Evolutionary conservation across 2,113 vertebrate species (phyloP).

Genomic region (Cebidichthys violaceus): DNA sequence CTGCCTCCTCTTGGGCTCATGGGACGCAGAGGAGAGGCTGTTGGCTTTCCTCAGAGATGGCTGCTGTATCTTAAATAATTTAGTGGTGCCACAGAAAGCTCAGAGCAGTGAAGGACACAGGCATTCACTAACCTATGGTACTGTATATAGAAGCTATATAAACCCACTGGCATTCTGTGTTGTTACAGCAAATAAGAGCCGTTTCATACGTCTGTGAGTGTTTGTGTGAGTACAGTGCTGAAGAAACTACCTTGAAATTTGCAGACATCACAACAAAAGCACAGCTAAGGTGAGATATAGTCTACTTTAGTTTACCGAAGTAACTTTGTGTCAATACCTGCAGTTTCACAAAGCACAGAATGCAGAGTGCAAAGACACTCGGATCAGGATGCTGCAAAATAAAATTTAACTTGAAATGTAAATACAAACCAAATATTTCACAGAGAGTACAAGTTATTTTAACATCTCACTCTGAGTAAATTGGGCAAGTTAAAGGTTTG

Average conservation of each 20-base stretch:
- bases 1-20: slow-evolving; percentile 50
- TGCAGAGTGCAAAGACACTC: background rate
- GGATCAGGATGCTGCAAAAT: background rate
- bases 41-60: slow-evolving; percentile 63
- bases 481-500: background rate
- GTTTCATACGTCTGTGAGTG: background rate
- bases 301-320: background rate
- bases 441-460: background rate
- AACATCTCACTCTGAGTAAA: background rate
- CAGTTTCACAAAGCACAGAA: background rate
- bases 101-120: slow-evolving; percentile 54
- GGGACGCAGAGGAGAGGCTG: slow-evolving; percentile 56
- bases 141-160: slow-evolving; percentile 36
- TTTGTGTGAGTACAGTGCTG: background rate
- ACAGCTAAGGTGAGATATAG: background rate
- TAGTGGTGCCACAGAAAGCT: slow-evolving; percentile 62
- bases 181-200: slow-evolving; percentile 17
- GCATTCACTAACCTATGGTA: slow-evolving; percentile 30
- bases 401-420: background rate
- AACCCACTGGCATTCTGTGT: slow-evolving; percentile 32
- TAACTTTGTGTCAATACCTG: background rate
- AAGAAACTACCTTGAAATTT: slow-evolving; percentile 24
- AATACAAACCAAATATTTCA: background rate
- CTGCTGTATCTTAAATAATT: slow-evolving; percentile 77
- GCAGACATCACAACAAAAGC: slow-evolving; percentile 2